phyloP scores from a whole-genome alignment of 2,113 vertebrate species.

The Melanerpes aurifrons region DNA sequence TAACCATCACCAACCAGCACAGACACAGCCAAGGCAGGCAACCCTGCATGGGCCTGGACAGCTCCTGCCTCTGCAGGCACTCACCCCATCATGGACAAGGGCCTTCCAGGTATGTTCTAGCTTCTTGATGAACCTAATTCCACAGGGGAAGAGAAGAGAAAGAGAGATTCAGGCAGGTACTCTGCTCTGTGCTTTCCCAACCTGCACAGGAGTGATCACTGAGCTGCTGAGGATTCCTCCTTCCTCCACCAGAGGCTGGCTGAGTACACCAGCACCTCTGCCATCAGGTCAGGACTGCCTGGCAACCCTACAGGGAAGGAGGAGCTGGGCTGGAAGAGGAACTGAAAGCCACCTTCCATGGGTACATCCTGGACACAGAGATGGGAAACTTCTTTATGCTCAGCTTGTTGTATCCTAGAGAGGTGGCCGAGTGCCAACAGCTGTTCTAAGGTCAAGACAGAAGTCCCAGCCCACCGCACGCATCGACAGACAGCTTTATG shows the following conservation, averaged over 20 bases:
- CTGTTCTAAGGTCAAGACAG: background rate
- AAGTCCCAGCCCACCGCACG: background rate
- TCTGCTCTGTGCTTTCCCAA: background rate
- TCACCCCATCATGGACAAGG: constrained; percentile 95
- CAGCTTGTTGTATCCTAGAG: background rate
- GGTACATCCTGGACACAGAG: background rate
- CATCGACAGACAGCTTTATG: background rate
- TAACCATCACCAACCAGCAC: background rate
- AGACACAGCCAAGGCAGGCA: background rate
- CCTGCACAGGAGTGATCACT: background rate
- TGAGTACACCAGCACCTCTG: background rate
- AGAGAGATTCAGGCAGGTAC: background rate
- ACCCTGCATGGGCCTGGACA: background rate
- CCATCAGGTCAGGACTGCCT: background rate
- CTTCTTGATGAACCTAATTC: constrained; percentile 94
- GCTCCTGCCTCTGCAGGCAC: constrained; percentile 51
- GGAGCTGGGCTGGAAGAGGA: background rate
- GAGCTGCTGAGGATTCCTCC: background rate
- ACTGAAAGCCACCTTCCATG: background rate
- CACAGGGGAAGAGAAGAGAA: background rate
- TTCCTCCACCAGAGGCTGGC: background rate
- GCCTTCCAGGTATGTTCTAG: constrained; percentile 98
- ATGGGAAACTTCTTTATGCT: background rate
- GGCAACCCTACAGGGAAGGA: background rate
- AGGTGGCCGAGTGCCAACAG: background rate